phyloP scores from a whole-genome alignment of 2,113 vertebrate species.

The Tretioscincus oriximinensis region DNA sequence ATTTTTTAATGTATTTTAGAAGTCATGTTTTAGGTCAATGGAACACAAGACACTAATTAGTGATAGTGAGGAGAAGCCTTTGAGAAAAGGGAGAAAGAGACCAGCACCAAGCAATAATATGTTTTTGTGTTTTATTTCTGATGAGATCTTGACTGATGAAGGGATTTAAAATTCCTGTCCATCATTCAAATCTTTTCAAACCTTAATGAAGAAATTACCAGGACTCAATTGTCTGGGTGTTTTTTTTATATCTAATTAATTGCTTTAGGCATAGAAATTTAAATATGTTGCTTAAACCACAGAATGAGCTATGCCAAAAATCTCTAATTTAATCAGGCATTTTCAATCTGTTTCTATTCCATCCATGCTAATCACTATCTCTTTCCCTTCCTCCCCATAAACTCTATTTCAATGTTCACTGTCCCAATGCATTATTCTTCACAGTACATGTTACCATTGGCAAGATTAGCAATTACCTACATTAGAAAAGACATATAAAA shows the following conservation, averaged over 20 bases:
- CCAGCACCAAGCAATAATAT: neutral
- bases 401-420: neutral
- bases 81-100: neutral
- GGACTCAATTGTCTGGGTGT: constrained; percentile 22
- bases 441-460: no score
- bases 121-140: neutral
- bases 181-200: constrained; percentile 19
- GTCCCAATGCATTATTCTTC: neutral
- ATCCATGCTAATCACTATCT: neutral
- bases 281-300: constrained; percentile 24
- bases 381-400: neutral
- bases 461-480: no score
- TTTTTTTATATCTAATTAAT: constrained; percentile 21
- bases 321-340: constrained; percentile 28
- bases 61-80: neutral
- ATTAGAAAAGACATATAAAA: no score
- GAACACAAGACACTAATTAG: neutral
- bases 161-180: constrained; percentile 20
- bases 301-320: constrained; percentile 18
- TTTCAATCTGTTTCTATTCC: constrained; percentile 25
- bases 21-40: neutral
- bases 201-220: constrained; percentile 28
- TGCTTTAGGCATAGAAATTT: constrained; percentile 29
- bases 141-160: neutral
- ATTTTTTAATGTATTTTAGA: neutral